phyloP scores from a whole-genome alignment of 2,888 invertebrate species.

The Drosophila yooni region DNA sequence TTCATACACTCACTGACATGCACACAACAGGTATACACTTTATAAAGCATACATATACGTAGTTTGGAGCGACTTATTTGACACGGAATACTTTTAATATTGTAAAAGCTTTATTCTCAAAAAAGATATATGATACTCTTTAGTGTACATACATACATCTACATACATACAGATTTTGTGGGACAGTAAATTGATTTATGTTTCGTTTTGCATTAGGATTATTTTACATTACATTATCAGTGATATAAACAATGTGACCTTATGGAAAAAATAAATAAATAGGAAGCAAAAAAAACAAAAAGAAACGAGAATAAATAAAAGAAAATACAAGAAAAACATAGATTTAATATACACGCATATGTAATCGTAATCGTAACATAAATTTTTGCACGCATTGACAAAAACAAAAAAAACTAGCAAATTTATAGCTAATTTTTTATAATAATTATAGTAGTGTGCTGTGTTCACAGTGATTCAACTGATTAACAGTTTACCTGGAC shows the following conservation, averaged over 20 bases:
- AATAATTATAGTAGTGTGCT: conserved; percentile 25
- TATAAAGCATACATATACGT: conserved; percentile 32
- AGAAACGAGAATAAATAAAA: conserved; percentile 30
- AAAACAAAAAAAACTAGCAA: conserved; percentile 56
- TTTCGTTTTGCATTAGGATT: conserved; percentile 39
- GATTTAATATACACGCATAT: conserved; percentile 44
- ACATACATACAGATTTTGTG: conserved; percentile 15
- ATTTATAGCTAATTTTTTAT: conserved; percentile 67
- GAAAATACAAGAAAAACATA: conserved; percentile 33
- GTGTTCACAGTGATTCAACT: conserved; percentile 27
- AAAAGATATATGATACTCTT: conserved; percentile 20
- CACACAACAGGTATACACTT: conserved; percentile 47
- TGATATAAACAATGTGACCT: conserved; percentile 85
- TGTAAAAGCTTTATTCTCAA: conserved; percentile 66
- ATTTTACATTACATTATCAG: conserved; percentile 79
- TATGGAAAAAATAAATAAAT: conserved; percentile 74
- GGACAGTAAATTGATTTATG: conserved; percentile 30
- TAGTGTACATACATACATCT: conserved; percentile 14
- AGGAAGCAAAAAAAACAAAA: conserved; percentile 44
- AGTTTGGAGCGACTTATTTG: conserved; percentile 11
- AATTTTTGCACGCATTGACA: conserved; percentile 74
- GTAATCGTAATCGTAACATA: conserved; percentile 39
- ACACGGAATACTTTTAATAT: conserved; percentile 31
- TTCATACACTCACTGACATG: conserved; percentile 57
- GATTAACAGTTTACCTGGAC: conserved; percentile 25